Base-by-base conservation (phyloP, 2,888 invertebrate species). In the Noctua fimbriata region DNA sequence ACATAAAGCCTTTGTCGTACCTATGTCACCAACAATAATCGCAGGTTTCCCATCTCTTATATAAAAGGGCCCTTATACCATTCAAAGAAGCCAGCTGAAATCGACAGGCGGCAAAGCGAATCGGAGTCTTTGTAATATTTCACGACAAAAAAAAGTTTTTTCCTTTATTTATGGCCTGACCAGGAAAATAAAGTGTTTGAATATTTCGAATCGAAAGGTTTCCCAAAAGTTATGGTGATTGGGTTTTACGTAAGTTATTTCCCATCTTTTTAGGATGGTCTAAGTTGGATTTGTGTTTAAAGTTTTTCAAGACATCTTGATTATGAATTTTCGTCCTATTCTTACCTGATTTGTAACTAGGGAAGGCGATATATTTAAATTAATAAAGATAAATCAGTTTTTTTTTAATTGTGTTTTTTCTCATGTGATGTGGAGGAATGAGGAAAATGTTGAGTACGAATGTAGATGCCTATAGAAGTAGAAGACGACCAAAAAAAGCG, bases 41-140 rank as follows among this genome's bases (percentile, higher is more conserved):
- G 9, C 32, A 47, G 41, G n/a, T 58, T 65, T 58, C 24, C 41
- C 28, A 69, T 78, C 63, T 79, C 32, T 69, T 74, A 60, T 63
- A 78, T 47, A 69, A 71, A 70, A 67, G 67, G 12, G 16, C 72
- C 69, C 69, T 76, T 74, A 69, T 75, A 73, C 76, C 65, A 79
- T 88, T 81, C 79, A 77, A 67, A 83, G 73, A 69, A 78, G 65
- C 65, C 79, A 79, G 79, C 87, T 89, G 87, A 73, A 73, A 79
- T 87, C 78, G 89, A 89, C 89, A 89, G 87, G 76, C 81, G 82
- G 78, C 67, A 86, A 81, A 74, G 78, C 76, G 79, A 82, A 82
- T 63, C 76, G 73, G 67, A 86, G 71, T 79, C 89, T 84, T 88
- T 88, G 88, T 87, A 83, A 89, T 89, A 89, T 85, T 89, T 88